phyloP scores from a whole-genome alignment of 2,888 invertebrate species.

The Nephrotoma appendiculata region DNA sequence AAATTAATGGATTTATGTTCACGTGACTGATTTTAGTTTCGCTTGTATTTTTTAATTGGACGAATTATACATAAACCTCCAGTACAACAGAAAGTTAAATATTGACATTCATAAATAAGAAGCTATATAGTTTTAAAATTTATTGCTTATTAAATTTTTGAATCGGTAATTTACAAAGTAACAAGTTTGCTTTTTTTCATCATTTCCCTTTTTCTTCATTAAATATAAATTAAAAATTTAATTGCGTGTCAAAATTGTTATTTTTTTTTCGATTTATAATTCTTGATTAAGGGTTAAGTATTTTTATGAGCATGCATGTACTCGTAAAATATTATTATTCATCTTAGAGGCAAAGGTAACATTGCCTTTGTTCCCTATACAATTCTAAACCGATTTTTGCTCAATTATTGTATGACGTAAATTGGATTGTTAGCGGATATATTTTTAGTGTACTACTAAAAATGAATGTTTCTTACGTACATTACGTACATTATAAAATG shows the following conservation, averaged over 20 bases:
- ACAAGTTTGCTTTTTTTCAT: not conserved
- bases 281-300: too few species aligned
- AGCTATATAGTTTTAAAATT: not conserved
- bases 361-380: too few species aligned
- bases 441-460: too few species aligned
- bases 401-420: too few species aligned
- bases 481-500: too few species aligned
- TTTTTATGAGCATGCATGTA: too few species aligned
- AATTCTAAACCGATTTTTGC: too few species aligned
- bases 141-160: not conserved
- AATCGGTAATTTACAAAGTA: not conserved
- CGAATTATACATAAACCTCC: not conserved
- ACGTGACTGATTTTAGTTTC: not conserved
- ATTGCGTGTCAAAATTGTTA: not conserved
- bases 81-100: not conserved
- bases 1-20: not conserved
- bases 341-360: too few species aligned
- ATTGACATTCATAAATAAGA: not conserved
- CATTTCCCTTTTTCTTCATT: not conserved
- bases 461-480: too few species aligned
- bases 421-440: too few species aligned
- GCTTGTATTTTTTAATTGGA: not conserved
- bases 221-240: not conserved
- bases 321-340: too few species aligned
- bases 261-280: not conserved